These are phyloP conservation scores for Characodon lateralis DNA, from an alignment of 2,797 vertebrate genomes.

Conservation along the genomic window DNA sequence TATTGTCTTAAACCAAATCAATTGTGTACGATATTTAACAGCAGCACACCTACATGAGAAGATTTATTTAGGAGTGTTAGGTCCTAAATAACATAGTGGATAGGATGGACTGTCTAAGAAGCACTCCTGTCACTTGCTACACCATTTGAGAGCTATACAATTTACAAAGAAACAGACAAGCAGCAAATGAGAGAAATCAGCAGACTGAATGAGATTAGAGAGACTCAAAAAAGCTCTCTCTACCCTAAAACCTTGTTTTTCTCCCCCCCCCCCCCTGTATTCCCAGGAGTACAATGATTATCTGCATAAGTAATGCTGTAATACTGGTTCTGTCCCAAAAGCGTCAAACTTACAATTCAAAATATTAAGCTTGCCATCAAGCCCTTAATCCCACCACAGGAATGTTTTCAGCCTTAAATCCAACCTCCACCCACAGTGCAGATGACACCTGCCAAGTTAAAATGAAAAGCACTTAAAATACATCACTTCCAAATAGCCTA, in stretches of 20 bases:
- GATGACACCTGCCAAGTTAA: constrained; percentile 12
- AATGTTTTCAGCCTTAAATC: constrained; percentile 19
- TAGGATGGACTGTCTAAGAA: not conserved
- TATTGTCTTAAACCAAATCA: constrained; percentile 9
- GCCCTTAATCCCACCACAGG: constrained; percentile 3
- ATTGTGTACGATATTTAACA: constrained; percentile 6
- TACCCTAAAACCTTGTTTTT: not conserved
- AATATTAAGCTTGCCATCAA: constrained; percentile 12
- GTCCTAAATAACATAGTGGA: constrained; percentile 8
- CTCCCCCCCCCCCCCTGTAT: not conserved
- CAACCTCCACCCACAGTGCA: constrained; percentile 12
- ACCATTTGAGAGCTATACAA: constrained; percentile 12
- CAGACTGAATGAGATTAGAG: constrained; percentile 10
- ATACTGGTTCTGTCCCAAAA: constrained; percentile 7
- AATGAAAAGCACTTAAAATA: constrained; percentile 19
- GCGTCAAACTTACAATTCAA: not conserved
- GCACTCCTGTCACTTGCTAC: constrained; percentile 28
- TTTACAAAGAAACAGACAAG: constrained; percentile 17
- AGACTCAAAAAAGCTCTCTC: not conserved
- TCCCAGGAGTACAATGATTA: not conserved
- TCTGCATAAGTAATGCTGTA: not conserved
- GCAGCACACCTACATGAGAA: not conserved
- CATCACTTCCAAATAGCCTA: constrained; percentile 31
- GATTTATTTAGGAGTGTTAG: constrained; percentile 4
- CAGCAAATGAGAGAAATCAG: constrained; percentile 13